phyloP scores from a whole-genome alignment of 92 coral and sea anemone species.

The Virgularia gustaviana region DNA sequence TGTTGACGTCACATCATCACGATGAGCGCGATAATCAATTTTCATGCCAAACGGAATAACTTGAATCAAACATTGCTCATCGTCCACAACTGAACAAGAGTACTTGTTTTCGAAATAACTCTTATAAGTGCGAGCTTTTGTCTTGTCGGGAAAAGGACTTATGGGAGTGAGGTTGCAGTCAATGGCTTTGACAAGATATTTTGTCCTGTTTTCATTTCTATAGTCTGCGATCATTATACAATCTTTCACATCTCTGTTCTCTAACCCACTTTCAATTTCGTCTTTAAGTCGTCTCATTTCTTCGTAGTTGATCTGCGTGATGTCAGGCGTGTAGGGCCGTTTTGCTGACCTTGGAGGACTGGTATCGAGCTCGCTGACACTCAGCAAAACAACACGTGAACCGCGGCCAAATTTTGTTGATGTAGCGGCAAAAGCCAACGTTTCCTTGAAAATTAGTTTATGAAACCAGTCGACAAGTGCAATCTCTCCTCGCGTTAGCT shows the following conservation, averaged over 20 bases:
- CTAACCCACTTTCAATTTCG: not conserved
- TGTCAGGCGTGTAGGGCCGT: slow-evolving; percentile 7
- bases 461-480: slow-evolving; percentile 57
- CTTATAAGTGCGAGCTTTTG: slow-evolving; percentile 62
- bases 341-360: not conserved
- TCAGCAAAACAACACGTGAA: slow-evolving; percentile 65
- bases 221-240: not conserved
- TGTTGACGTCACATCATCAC: slow-evolving; percentile 42
- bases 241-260: slow-evolving; percentile 1
- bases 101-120: slow-evolving; percentile 58
- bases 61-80: slow-evolving; percentile 60
- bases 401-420: slow-evolving; percentile 50
- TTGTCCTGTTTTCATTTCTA: slow-evolving; percentile 18
- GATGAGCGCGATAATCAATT: slow-evolving; percentile 38
- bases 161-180: slow-evolving; percentile 48
- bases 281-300: not conserved
- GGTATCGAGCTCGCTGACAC: not conserved
- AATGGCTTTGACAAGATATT: slow-evolving; percentile 48
- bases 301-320: not conserved
- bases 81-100: slow-evolving; percentile 19
- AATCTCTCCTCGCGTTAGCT: slow-evolving; percentile 2
- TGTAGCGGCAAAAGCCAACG: slow-evolving; percentile 38
- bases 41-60: slow-evolving; percentile 11
- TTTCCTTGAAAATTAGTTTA: slow-evolving; percentile 45
- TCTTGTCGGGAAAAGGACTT: slow-evolving; percentile 69